A percentile compares a stretch with the other conserved stretches of the same genome.
phyloP scores from a whole-genome alignment of 2,113 vertebrate species.

The Alaudala cheleensis region DNA sequence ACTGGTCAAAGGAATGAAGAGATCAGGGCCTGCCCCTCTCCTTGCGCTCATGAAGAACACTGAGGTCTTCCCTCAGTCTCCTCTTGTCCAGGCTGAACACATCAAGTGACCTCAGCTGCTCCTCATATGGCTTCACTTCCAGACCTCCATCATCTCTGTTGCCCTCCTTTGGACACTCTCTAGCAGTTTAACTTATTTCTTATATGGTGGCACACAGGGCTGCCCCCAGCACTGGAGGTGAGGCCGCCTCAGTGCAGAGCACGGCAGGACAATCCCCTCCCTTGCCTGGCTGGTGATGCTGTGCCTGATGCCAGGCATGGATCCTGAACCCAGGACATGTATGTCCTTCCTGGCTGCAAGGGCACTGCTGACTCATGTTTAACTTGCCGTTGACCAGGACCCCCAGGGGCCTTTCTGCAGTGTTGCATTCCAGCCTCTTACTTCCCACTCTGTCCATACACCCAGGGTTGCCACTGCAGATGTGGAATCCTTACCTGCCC shows the following conservation, averaged over 20 bases:
- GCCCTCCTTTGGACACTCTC: background rate
- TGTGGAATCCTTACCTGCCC: background rate
- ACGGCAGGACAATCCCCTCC: background rate
- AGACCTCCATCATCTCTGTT: background rate
- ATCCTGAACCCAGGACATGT: background rate
- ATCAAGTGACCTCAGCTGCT: background rate
- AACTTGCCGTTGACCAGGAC: rapidly evolving
- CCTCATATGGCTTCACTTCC: background rate
- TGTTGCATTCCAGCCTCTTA: background rate
- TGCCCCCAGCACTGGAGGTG: rapidly evolving
- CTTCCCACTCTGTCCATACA: background rate
- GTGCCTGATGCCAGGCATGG: background rate
- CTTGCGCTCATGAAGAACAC: rapidly evolving
- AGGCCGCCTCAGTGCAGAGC: rapidly evolving
- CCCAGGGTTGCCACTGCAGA: no score
- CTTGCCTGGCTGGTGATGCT: rapidly evolving
- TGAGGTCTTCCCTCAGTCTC: background rate
- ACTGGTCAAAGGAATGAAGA: background rate
- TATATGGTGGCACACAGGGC: background rate
- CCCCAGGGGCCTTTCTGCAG: background rate
- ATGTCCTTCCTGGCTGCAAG: background rate
- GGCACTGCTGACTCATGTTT: background rate
- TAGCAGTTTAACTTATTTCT: background rate
- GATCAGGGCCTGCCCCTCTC: background rate
- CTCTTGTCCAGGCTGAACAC: background rate